phyloP scores from a whole-genome alignment of 1,140 invertebrate genomes.

The Polyergus mexicanus region DNA sequence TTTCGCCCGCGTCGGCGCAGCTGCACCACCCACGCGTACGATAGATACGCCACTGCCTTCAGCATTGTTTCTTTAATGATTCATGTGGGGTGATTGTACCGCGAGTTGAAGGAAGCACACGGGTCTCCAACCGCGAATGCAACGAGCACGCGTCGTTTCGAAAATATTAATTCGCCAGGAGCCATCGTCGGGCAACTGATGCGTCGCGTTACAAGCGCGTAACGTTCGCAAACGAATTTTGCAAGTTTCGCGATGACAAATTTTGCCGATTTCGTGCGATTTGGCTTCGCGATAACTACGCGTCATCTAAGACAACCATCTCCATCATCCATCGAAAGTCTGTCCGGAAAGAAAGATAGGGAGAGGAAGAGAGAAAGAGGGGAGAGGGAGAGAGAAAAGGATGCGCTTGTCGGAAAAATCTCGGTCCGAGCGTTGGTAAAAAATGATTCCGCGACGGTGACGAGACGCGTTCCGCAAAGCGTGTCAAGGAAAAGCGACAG shows the following conservation, averaged over 20 bases:
- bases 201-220: slow-evolving; percentile 11
- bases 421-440: not conserved
- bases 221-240: not conserved
- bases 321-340: not conserved
- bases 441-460: not conserved
- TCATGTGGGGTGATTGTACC: slow-evolving; percentile 77
- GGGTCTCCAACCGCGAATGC: slow-evolving; percentile 74
- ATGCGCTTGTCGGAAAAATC: not conserved
- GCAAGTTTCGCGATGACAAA: not conserved
- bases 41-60: slow-evolving; percentile 78
- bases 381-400: too few species aligned
- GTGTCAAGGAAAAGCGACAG: slow-evolving; percentile 59
- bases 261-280: not conserved
- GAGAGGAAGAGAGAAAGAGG: too few species aligned
- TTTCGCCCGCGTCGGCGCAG: slow-evolving; percentile 67
- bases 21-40: slow-evolving; percentile 76
- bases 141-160: slow-evolving; percentile 72
- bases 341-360: not conserved
- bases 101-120: slow-evolving; percentile 71
- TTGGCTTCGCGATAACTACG: too few species aligned
- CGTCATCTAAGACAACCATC: not conserved
- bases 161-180: slow-evolving; percentile 73
- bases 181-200: slow-evolving; percentile 54
- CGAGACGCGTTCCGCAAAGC: slow-evolving; percentile 33
- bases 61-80: slow-evolving; percentile 79